Evolutionary conservation across 2,113 vertebrate species (phyloP), one percentile per base, ranked within the genome.

Genomic region (Anhinga anhinga): DNA sequence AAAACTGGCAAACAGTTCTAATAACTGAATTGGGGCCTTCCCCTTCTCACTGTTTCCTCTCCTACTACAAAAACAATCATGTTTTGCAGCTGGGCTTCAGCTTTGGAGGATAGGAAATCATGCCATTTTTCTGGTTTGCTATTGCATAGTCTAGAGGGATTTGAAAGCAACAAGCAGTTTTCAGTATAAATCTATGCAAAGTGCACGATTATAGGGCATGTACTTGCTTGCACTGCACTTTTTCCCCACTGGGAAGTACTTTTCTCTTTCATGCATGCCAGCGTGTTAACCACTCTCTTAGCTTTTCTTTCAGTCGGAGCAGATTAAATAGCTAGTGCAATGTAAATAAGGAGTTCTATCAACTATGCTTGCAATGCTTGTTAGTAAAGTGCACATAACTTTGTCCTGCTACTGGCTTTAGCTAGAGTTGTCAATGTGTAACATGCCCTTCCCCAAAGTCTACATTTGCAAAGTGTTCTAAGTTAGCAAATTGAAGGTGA

Each of bases 271-370:
- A 21, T 82, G 55, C 40, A 6, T 15, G 23, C 49, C 55, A 80
- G 26, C 15, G 12, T 85, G n/a, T 29, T 82, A 92, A 79, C 15
- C 27, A 40, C 22, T 67, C 13, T 78, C 59, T 94, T 96, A 91
- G 94, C 82, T 95, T 76, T 79, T 71, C 50, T 84, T 94, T 93
- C 32, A 40, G 49, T 82, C 7, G 1, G 65, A 91, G 27, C 45
- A 45, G 80, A 91, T 89, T 81, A 95, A 92, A 89, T 72, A 82
- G 15, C 61, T 44, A 81, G 9, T 50, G 53, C 56, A 69, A 65
- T 62, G 38, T 76, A 76, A 88, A 82, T 72, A 91, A 93, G 12
- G 84, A 95, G 72, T 93, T 87, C 66, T 93, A 85, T 56, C 84
- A 82, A 21, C 70, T 85, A 1, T 53, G 17, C 13, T 80, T 87